Conservation (phyloP, 2,797 vertebrate genomes). For the Gallinago nigripennis region DNA sequence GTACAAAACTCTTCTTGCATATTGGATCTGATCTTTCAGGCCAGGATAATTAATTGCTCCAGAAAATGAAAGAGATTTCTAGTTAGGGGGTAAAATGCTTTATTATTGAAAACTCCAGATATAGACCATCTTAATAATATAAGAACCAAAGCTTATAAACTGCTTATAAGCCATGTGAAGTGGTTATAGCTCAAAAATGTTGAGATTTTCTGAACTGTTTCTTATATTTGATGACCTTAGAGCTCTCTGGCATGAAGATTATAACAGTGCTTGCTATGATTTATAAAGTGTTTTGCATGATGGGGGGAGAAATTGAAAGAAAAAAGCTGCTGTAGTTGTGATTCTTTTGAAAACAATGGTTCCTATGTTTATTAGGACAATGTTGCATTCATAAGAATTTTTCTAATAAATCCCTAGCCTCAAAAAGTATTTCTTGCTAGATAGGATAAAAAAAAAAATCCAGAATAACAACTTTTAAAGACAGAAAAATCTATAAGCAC, state of each 20-base stretch:
- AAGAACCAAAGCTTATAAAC: constrained; percentile 1
- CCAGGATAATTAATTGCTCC: neutral
- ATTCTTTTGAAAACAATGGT: neutral
- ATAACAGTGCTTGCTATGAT: neutral
- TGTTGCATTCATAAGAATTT: neutral
- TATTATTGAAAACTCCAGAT: neutral
- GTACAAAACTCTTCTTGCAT: neutral
- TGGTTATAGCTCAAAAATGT: neutral
- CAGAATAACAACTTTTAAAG: neutral
- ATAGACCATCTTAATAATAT: neutral
- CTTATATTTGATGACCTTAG: neutral
- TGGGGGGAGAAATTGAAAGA: neutral
- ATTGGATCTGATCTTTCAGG: neutral
- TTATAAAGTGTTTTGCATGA: constrained; percentile 5
- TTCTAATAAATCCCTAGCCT: neutral
- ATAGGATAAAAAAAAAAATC: neutral
- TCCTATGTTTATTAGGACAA: constrained; percentile 18
- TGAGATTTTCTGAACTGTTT: neutral
- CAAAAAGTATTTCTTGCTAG: neutral
- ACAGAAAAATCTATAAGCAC: neutral
- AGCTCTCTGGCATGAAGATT: neutral
- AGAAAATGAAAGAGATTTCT: neutral
- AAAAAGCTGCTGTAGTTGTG: neutral
- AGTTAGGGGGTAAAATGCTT: neutral
- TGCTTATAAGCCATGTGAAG: neutral